Evolutionary conservation across 2,888 invertebrate genomes (phyloP), one percentile per base, ranked within the genome.

Genomic region (Amiota mariae): DNA sequence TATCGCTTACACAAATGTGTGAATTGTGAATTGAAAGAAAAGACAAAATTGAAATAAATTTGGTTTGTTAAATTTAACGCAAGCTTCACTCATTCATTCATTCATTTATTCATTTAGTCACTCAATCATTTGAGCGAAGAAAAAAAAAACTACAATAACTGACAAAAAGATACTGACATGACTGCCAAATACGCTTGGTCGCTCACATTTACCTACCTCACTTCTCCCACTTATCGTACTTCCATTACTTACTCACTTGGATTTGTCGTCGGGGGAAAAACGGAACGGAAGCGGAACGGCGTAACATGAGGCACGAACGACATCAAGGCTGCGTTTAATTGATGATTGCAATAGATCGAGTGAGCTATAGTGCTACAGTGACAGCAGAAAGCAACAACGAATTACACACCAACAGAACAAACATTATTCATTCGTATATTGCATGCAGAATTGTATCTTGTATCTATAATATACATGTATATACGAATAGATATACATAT

Each of bases 21-120:
- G 36, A 36, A 36, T 36, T 36, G 36, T 36, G 36, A 36, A 36
- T 36, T 36, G 36, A 70, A 46, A 61, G 10, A 63, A 63, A 36
- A 61, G 76, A 70, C 74, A 76, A 72, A 79, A 78, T 78, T 81
- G 78, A 80, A 81, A 82, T 77, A 81, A 79, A 85, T 81, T 79
- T 82, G 78, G 78, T 85, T 79, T 85, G 82, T 83, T 78, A 81
- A 80, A 83, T 85, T 85, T 83, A 85, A 79, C 85, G 85, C 86
- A 76, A 80, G 77, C 75, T 73, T 20, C 59, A 57, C 63, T 71
- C 15, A 51, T 70, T 13, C 61, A 63, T 36, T 57, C 36, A 46
- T 57, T 70, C 57, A 56, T 24, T 57, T 4, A 36, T 46, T 47
- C 24, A 24, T 13, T 70, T 54, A 56, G 54, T 54, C 15, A 59